Evolutionary conservation across 2,888 invertebrate genomes (phyloP), one percentile per base, ranked within the genome.

Genomic region (Erebia ligea): DNA sequence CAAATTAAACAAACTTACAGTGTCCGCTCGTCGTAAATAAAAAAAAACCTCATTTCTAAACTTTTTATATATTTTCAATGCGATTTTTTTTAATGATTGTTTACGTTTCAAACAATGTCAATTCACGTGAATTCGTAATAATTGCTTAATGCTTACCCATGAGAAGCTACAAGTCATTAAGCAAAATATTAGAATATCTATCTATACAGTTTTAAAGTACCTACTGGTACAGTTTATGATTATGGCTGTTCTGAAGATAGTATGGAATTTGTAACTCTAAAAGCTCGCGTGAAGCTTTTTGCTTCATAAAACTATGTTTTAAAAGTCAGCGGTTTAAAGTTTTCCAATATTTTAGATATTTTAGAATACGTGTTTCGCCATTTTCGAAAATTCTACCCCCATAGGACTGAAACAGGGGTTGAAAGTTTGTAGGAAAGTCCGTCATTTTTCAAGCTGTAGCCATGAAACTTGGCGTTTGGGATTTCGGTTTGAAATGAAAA

Each of bases 191-290:
- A 25, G 4, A 25, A 34, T 34, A 34, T 34, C 6, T 25, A 25
- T 50, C 15, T 50, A 48, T 50, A 25, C 45, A 61, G 19, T 61
- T 61, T 61, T 13, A 61, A 42, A 61, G 42, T 42, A 61, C 34
- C 34, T 34, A 34, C 59, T 40, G 42, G 42, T 42, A n/a, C 42
- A 42, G 19, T 70, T 70, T 48, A 70, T 68, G 65, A 65, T 73
- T 70, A 65, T 73, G 64, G 59, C 45, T 42, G 21, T 52, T 42
- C 21, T 68, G 19, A 40, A 64, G 42, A 56, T 48, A n/a, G 48
- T 34, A 48, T 50, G 21, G 64, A 64, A 70, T 69, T 70, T 59
- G 62, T 68, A 68, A 66, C 62, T 66, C 50, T 61, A 21, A 64
- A 59, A 52, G 9, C 52, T 61, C 17, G 54, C 56, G 45, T 19